A percentile compares a stretch with the other conserved stretches of the same genome.
These are phyloP conservation scores for Pomatostomus ruficeps DNA, from an alignment of 2,113 vertebrate species.

Conservation along the genomic window DNA sequence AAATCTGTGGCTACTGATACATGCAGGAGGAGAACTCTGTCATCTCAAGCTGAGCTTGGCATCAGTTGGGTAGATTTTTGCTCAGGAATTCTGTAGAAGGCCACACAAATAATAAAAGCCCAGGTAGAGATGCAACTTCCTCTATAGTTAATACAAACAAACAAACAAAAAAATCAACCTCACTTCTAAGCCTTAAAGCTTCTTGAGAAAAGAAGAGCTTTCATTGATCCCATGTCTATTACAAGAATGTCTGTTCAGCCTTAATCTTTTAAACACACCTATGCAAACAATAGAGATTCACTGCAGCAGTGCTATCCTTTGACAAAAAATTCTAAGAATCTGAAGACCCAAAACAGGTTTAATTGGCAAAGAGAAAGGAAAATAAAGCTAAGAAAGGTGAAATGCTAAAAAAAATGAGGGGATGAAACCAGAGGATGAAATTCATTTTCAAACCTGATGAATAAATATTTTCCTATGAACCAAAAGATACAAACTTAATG, in stretches of 20 bases:
- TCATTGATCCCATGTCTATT: slow-evolving; percentile 24
- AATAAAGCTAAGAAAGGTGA: background rate
- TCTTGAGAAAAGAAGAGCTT: slow-evolving; percentile 15
- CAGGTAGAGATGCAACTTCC: background rate
- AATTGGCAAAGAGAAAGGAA: background rate
- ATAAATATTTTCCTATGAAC: background rate
- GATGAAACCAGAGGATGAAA: background rate
- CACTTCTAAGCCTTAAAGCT: background rate
- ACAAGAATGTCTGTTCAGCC: slow-evolving; percentile 14
- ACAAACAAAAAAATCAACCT: background rate
- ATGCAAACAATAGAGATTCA: slow-evolving; percentile 24
- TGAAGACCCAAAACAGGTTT: background rate
- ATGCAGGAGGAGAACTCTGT: background rate
- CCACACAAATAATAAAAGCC: background rate
- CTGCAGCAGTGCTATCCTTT: background rate
- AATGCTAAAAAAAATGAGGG: background rate
- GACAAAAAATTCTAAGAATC: background rate
- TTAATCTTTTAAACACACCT: slow-evolving; percentile 45
- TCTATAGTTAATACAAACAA: background rate
- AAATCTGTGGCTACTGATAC: background rate
- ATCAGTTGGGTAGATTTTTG: background rate
- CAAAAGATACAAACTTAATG: background rate
- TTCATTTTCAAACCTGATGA: background rate
- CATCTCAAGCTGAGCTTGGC: background rate
- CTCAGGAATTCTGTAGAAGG: background rate